A percentile compares a stretch with the other conserved stretches of the same genome.
These are phyloP conservation scores for Drosophila aff. DNA, from an alignment of 1,140 invertebrate species.

Conservation along the genomic window DNA sequence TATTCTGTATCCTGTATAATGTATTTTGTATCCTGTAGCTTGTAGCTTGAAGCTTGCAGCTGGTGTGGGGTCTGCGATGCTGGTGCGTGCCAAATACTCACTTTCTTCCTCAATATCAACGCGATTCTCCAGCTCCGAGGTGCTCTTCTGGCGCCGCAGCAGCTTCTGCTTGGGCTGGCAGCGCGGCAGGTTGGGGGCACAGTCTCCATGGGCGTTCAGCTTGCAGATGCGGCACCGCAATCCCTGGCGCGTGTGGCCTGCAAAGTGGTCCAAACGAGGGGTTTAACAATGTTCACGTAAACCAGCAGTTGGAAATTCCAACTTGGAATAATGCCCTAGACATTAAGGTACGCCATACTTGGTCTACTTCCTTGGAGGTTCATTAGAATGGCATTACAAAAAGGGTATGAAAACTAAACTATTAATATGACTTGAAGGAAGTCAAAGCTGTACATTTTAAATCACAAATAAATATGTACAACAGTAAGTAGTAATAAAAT, in stretches of 20 bases:
- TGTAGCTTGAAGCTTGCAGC: conserved; percentile 19
- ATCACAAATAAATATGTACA: too few relatives aligned
- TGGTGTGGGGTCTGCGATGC: conserved; percentile 20
- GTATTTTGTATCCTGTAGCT: conserved; percentile 11
- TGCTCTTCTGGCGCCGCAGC: conserved; percentile 94
- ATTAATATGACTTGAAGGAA: too few relatives aligned
- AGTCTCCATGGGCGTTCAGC: conserved; percentile 95
- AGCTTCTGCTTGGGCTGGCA: conserved; percentile 94
- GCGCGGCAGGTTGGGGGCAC: conserved; percentile 91
- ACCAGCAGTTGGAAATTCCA: neutral
- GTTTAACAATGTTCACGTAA: neutral
- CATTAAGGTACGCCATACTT: neutral
- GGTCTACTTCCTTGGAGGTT: neutral
- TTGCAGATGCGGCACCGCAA: conserved; percentile 95
- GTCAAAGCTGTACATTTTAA: neutral
- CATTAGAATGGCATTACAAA: neutral
- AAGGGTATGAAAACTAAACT: neutral
- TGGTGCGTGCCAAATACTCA: conserved; percentile 86
- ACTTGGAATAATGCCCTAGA: neutral
- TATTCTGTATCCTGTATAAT: neutral
- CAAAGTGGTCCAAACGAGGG: conserved; percentile 8
- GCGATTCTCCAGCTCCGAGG: conserved; percentile 90
- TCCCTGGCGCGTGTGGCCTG: conserved; percentile 96
- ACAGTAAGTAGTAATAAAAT: neutral
- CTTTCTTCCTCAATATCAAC: conserved; percentile 90